Percentiles rank a stretch among this genome's conserved stretches.
Evolutionary conservation across 1,140 invertebrate genomes (phyloP).

Genomic region (Cydia amplana): DNA sequence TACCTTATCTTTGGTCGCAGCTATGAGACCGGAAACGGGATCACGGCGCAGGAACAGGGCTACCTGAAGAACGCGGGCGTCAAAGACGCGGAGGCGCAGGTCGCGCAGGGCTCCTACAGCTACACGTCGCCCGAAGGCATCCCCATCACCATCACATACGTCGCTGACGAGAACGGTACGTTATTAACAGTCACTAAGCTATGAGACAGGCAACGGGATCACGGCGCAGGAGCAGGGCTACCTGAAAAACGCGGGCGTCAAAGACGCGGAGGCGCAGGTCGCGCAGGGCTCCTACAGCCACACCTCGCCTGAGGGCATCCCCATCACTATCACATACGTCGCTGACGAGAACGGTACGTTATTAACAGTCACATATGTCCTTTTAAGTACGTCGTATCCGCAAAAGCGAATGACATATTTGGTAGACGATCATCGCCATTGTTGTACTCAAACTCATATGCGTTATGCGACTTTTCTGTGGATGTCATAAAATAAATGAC

Average conservation of each 20-base stretch:
- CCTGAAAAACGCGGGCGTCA: constrained; percentile 83
- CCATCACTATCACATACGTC: constrained; percentile 82
- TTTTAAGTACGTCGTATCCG: no score
- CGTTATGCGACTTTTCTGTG: no score
- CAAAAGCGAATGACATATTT: no score
- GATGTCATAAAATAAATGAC: no score
- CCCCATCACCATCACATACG: constrained; percentile 82
- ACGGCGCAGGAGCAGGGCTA: constrained; percentile 83
- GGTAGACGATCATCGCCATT: no score
- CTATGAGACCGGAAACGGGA: constrained; percentile 84
- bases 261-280: constrained; percentile 81
- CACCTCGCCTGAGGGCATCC: constrained; percentile 83
- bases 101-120: constrained; percentile 81
- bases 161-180: constrained; percentile 78
- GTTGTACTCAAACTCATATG: no score
- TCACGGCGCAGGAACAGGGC: constrained; percentile 83
- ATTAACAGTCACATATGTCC: background rate
- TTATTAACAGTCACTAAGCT: background rate
- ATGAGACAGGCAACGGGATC: constrained; percentile 83
- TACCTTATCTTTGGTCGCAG: constrained; percentile 61
- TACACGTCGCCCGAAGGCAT: constrained; percentile 85
- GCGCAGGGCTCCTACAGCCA: constrained; percentile 83
- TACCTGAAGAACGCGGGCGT: constrained; percentile 84
- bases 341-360: constrained; percentile 76
- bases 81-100: constrained; percentile 81